Percentiles rank a stretch among this genome's conserved stretches.
Evolutionary conservation across 2,888 invertebrate species (phyloP).

Genomic region (Helobdella robusta): DNA sequence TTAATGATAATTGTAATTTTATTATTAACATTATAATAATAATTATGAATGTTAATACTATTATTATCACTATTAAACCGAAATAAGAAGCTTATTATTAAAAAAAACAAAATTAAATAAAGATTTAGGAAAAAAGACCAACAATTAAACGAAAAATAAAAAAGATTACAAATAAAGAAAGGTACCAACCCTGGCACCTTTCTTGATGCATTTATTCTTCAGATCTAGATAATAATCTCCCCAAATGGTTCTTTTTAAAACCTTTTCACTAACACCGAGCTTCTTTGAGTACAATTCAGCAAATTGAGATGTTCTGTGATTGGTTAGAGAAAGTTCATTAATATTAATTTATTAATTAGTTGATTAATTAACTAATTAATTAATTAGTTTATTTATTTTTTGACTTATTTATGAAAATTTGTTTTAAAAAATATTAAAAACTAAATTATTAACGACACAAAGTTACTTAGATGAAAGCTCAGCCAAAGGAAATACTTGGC

Average conservation of each 20-base stretch:
- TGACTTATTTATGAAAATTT: too few species aligned
- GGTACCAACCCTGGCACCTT: conserved; percentile 67
- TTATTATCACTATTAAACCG: background rate
- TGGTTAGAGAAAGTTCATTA: background rate
- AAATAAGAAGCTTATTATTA: too few species aligned
- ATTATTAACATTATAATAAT: background rate
- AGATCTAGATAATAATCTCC: conserved; percentile 80
- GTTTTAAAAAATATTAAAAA: background rate
- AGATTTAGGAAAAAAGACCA: background rate
- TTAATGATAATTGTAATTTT: background rate
- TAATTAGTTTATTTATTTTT: too few species aligned
- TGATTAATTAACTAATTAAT: too few species aligned
- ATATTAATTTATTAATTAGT: too few species aligned
- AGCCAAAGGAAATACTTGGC: too few species aligned
- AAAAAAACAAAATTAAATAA: too few species aligned
- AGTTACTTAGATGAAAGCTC: too few species aligned
- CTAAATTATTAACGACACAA: background rate
- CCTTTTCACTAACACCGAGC: conserved; percentile 63
- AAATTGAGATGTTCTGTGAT: conserved; percentile 64
- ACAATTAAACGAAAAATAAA: background rate
- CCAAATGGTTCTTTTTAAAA: conserved; percentile 75
- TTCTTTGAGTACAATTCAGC: conserved; percentile 66
- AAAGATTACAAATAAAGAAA: background rate
- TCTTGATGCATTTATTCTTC: conserved; percentile 71
- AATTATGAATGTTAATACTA: background rate